A percentile compares a stretch with the other conserved stretches of the same genome.
phyloP scores from a whole-genome alignment of 2,888 invertebrate genomes.

The Drosophila subquinaria region DNA sequence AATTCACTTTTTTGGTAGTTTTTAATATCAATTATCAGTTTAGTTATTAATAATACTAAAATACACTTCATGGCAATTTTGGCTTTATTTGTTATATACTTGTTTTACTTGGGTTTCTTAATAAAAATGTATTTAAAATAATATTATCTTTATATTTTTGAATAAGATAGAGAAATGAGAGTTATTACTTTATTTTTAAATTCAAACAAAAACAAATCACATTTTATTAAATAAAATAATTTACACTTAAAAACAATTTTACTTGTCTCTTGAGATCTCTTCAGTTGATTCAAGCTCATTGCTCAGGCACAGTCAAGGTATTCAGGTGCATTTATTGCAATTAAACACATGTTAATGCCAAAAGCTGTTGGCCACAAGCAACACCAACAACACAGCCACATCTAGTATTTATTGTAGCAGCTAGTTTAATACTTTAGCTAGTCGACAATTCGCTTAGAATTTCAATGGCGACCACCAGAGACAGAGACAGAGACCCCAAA shows the following conservation, averaged over 20 bases:
- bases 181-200: not conserved
- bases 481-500: constrained; percentile 62
- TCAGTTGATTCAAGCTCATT: constrained; percentile 46
- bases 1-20: no score
- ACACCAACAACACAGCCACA: constrained; percentile 52
- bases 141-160: no score
- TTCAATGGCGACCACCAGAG: constrained; percentile 63
- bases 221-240: not conserved
- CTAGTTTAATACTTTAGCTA: constrained; percentile 34
- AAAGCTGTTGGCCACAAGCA: constrained; percentile 50
- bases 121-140: no score
- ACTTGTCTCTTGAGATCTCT: not conserved
- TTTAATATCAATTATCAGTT: no score
- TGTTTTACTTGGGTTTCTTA: no score
- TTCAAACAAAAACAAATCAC: not conserved
- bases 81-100: no score
- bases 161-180: not conserved
- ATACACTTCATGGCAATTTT: no score
- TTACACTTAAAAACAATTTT: not conserved
- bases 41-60: no score
- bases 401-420: constrained; percentile 5
- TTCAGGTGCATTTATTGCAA: constrained; percentile 81
- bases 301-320: constrained; percentile 67
- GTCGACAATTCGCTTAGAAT: constrained; percentile 58
- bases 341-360: constrained; percentile 79